Evolutionary conservation across 2,797 vertebrate genomes (phyloP), one percentile per base, ranked within the genome.

Genomic region (Brachyrhaphis roseni): DNA sequence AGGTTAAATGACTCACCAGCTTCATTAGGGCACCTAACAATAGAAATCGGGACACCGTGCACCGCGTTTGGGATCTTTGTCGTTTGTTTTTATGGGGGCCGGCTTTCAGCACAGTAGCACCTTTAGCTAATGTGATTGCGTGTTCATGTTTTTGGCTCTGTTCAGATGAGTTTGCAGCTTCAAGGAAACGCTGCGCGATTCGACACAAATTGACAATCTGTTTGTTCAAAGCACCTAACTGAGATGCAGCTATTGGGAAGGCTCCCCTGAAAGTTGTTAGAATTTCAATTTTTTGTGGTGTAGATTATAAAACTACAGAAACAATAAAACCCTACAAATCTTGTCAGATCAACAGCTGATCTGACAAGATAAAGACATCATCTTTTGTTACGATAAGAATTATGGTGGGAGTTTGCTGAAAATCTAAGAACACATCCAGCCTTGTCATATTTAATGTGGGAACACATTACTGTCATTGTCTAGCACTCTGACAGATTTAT

Each of bases 1-100:
- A 88, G 90, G 92, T 92, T 82, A 89, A 84, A 84, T 84, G 77
- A 91, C 83, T 92, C 89, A 82, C 73, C 49, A 41, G 78, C 80
- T 84, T 90, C 84, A 93, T 91, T 87, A 92, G 81, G 76, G 86
- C 79, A 59, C 78, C 72, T 57, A 76, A 80, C 53, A 73, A 53
- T 74, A 77, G 72, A 80, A 89, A 87, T 82, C 75, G 78, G 78
- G 74, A 89, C 87, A 75, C 85, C 70, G 39, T 74, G 47, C 59
- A 76, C 53, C 79, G 74, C 53, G 75, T 85, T 75, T 80, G 74
- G 78, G 36, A 80, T 79, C 62, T 86, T 85, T 64, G 64, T 77
- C 43, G 74, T 74, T 80, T 78, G 59, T 49, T 34, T 51, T 82
- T 84, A 86, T 85, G 82, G 76, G 71, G 72, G 71, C 74, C 73